A percentile compares a stretch with the other conserved stretches of the same genome.
Conservation (phyloP, 2,888 invertebrate genomes). For the Serrognathus titanus region DNA sequence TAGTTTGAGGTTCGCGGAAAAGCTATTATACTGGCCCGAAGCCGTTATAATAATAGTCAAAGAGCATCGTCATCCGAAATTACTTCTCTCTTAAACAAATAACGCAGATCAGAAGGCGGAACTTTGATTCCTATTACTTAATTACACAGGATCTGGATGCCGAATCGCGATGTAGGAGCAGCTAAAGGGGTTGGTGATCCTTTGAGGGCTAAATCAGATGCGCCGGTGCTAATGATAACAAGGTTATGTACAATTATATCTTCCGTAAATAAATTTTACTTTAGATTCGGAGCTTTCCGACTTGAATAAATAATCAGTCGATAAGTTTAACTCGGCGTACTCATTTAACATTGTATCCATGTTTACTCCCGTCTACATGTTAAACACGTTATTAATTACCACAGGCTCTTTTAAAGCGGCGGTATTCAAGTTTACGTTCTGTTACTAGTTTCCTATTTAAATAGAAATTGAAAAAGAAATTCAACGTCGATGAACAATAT, state of each 20-base stretch:
- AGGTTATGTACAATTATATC: conserved; percentile 50
- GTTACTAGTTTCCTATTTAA: too few relatives aligned
- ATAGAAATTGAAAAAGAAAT: too few relatives aligned
- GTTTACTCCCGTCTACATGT: too few relatives aligned
- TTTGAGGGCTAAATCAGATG: conserved; percentile 47
- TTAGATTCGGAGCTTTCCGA: conserved; percentile 9
- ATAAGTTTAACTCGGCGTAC: conserved; percentile 2
- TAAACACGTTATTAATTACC: too few relatives aligned
- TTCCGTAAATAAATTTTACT: conserved; percentile 19
- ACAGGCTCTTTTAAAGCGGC: too few relatives aligned
- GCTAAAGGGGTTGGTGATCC: conserved; percentile 28
- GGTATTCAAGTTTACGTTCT: too few relatives aligned
- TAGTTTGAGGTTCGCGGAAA: too few relatives aligned
- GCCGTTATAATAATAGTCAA: background rate
- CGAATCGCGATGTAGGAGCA: conserved; percentile 33
- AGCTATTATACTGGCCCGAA: too few relatives aligned
- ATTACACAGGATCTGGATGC: conserved; percentile 43
- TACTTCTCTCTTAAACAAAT: conserved; percentile 44
- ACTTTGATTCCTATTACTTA: conserved; percentile 52
- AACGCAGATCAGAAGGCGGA: conserved; percentile 45
- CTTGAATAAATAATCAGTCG: conserved; percentile 14
- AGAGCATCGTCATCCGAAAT: conserved; percentile 14
- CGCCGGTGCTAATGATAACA: conserved; percentile 48
- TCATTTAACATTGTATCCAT: too few relatives aligned
- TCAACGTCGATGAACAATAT: too few relatives aligned